A percentile compares a stretch with the other conserved stretches of the same genome.
These are phyloP conservation scores for Conchocele bisecta DNA, from an alignment of 2,888 invertebrate species.

Conservation along the genomic window DNA sequence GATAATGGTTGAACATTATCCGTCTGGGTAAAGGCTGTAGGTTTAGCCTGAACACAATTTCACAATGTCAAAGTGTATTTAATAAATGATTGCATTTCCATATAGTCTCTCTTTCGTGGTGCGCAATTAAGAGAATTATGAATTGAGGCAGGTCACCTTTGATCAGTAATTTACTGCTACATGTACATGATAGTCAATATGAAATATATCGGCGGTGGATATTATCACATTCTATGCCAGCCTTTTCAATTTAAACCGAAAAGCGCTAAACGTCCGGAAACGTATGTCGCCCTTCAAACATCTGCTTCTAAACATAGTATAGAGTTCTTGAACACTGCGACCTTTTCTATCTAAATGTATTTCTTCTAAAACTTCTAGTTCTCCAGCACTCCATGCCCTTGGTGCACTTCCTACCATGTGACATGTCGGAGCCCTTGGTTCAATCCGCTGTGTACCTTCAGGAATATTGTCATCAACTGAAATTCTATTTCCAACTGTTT, in stretches of 20 bases:
- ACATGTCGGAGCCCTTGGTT: conserved; percentile 3
- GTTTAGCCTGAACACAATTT: too few relatives aligned
- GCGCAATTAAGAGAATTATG: too few relatives aligned
- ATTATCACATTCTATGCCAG: too few relatives aligned
- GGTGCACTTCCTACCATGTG: neutral
- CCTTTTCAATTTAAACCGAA: conserved; percentile 10
- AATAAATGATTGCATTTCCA: too few relatives aligned
- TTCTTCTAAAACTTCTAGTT: conserved; percentile 26
- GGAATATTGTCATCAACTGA: conserved; percentile 9
- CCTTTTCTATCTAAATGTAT: neutral
- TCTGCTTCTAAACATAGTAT: conserved; percentile 7
- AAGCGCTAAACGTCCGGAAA: conserved; percentile 16
- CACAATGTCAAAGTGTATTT: too few relatives aligned
- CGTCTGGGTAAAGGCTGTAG: too few relatives aligned
- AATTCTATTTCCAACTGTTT: neutral
- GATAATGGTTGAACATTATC: too few relatives aligned
- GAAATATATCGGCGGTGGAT: too few relatives aligned
- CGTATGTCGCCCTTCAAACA: conserved; percentile 8
- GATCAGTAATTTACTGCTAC: too few relatives aligned
- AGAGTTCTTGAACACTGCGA: neutral
- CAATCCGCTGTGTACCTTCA: neutral
- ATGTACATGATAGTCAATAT: too few relatives aligned
- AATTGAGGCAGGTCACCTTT: too few relatives aligned
- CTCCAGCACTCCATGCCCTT: neutral
- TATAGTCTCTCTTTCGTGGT: too few relatives aligned